Evolutionary conservation across 2,888 invertebrate genomes (phyloP), one percentile per base, ranked within the genome.

Genomic region (Microdon myrmicae): DNA sequence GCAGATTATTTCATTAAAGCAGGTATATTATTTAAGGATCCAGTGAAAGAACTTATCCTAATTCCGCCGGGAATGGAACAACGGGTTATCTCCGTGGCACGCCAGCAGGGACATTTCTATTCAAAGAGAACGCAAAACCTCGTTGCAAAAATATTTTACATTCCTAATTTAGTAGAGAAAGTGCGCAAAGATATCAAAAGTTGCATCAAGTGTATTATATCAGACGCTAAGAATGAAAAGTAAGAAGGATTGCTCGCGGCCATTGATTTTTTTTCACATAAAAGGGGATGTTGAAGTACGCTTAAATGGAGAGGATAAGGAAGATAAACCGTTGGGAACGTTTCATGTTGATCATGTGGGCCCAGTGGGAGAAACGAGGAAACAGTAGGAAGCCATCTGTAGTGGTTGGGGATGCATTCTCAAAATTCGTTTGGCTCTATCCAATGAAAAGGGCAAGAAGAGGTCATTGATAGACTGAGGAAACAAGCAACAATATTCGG

Each of bases 341-440:
- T 44, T 20, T 13, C 44, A 44, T 17, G 10, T 44, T 3, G 32
- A 44, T 20, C 44, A 44, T 68, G 5, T 77, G 1, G 75, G 76
- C 1, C 74, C 74, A 2, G 10, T 74, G 19, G 39, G 67, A 0
- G 55, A 56, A 7, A 75, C 73, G 0, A n/a, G 10, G 0, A 32
- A 53, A 9, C 13, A 26, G 6, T 19, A 41, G n/a, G 9, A 16
- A 7, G 16, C 16, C 22, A 26, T 19, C 23, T 8, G 29, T 51
- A 0, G 17, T 10, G 7, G 19, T 51, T 3, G 23, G 44, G 3
- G 45, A 53, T 8, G 38, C 28, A 3, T 59, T 59, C 12, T 22
- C 8, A 1, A 45, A 54, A 20, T 45, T 38, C 25, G 13, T 23
- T 1, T 45, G 45, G 34, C 5, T 47, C 3, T 47, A 37, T 22